Conservation (phyloP, 2,888 invertebrate species). For the Trichacis sp. region DNA sequence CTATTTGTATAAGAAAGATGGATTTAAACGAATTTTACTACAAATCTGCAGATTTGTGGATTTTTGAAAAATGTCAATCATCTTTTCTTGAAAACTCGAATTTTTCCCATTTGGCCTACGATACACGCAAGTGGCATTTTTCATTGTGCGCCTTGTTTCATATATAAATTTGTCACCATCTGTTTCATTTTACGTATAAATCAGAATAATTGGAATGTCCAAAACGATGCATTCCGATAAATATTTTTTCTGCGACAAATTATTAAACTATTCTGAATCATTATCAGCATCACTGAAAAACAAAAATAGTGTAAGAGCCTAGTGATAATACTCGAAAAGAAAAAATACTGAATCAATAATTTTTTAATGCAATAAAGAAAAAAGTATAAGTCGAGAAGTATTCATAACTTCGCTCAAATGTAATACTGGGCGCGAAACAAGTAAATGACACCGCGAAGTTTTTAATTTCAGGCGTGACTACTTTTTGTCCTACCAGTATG, state of each 20-base stretch:
- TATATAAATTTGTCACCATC: conserved; percentile 24
- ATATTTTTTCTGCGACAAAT: conserved; percentile 9
- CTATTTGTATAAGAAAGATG: no score
- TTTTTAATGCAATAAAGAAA: not conserved
- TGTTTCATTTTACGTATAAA: conserved; percentile 18
- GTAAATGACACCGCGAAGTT: conserved; percentile 6
- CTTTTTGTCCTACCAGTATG: conserved; percentile 4
- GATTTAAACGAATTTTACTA: no score
- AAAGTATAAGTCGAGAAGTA: not conserved
- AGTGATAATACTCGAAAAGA: not conserved
- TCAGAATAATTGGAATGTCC: conserved; percentile 22
- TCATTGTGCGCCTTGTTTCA: conserved; percentile 40
- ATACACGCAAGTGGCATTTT: conserved; percentile 27
- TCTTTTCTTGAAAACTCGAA: conserved; percentile 6
- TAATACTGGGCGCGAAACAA: conserved; percentile 29
- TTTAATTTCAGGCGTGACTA: not conserved
- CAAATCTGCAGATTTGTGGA: no score
- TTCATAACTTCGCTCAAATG: not conserved
- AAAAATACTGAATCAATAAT: not conserved
- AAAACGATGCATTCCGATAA: conserved; percentile 27
- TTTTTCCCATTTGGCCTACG: conserved; percentile 34
- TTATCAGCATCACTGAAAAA: not conserved
- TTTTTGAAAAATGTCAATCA: not conserved
- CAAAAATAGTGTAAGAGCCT: not conserved
- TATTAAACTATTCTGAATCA: no score